phyloP scores from a whole-genome alignment of 1,140 invertebrate species.

The Drosophila prosaltans region DNA sequence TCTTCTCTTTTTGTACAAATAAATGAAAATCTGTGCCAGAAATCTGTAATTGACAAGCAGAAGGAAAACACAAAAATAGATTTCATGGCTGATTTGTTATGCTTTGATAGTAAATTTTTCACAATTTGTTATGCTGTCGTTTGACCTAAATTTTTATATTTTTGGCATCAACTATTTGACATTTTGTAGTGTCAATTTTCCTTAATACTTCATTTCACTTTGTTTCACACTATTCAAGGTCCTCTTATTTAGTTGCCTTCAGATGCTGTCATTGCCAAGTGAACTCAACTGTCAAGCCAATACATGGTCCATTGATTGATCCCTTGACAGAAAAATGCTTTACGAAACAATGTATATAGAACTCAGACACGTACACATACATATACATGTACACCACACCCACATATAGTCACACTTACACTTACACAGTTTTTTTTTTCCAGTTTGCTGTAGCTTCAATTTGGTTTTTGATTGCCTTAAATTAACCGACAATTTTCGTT shows the following conservation, averaged over 20 bases:
- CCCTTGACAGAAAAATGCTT: constrained; percentile 49
- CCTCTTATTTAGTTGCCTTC: constrained; percentile 29
- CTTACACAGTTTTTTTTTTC: constrained; percentile 34
- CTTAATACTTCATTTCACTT: neutral
- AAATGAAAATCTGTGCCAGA: neutral
- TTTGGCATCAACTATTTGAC: neutral
- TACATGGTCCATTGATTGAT: constrained; percentile 57
- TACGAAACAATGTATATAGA: constrained; percentile 9
- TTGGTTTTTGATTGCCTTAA: constrained; percentile 73
- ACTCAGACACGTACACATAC: constrained; percentile 19
- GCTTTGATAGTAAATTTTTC: neutral
- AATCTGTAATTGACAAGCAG: neutral
- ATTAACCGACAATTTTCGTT: constrained; percentile 68
- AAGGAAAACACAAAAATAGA: neutral
- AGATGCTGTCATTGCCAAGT: constrained; percentile 20
- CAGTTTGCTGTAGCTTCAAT: constrained; percentile 53
- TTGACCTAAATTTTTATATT: neutral
- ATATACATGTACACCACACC: neutral
- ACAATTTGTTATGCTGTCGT: neutral
- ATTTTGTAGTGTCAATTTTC: neutral
- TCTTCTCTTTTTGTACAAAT: neutral
- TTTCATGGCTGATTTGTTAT: neutral
- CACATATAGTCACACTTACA: neutral
- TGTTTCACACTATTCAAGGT: constrained; percentile 19
- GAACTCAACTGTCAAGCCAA: constrained; percentile 25